phyloP scores from a whole-genome alignment of 2,797 vertebrate species.

The Crotalus adamanteus region DNA sequence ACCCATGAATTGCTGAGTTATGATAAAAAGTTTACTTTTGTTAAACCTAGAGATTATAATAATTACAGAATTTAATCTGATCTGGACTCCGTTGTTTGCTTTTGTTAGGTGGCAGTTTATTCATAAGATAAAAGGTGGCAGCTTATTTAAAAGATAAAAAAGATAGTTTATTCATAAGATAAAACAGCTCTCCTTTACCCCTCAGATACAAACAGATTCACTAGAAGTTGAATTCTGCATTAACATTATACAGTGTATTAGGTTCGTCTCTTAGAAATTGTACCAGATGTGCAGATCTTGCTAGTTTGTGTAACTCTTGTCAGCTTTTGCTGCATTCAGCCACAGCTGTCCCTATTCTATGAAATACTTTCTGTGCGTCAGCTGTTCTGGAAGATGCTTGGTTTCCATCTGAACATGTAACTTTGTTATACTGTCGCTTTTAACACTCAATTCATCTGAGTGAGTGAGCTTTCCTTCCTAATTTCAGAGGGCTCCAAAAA shows the following conservation, averaged over 20 bases:
- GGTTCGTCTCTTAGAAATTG: neutral
- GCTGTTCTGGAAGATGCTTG: neutral
- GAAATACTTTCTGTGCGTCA: neutral
- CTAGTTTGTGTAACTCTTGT: neutral
- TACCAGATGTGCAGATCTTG: neutral
- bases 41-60: neutral
- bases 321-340: neutral
- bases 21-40: neutral
- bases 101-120: neutral
- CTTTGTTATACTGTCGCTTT: neutral
- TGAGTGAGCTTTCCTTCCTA: neutral
- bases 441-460: neutral
- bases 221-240: neutral
- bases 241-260: neutral
- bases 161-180: neutral
- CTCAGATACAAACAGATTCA: neutral
- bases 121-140: neutral
- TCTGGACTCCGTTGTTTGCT: neutral
- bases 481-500: neutral
- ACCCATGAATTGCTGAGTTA: neutral
- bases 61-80: neutral
- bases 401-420: neutral
- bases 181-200: neutral
- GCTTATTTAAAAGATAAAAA: neutral
- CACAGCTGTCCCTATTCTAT: neutral